Conservation (phyloP, 2,113 vertebrate species). For the Agapornis roseicollis region DNA sequence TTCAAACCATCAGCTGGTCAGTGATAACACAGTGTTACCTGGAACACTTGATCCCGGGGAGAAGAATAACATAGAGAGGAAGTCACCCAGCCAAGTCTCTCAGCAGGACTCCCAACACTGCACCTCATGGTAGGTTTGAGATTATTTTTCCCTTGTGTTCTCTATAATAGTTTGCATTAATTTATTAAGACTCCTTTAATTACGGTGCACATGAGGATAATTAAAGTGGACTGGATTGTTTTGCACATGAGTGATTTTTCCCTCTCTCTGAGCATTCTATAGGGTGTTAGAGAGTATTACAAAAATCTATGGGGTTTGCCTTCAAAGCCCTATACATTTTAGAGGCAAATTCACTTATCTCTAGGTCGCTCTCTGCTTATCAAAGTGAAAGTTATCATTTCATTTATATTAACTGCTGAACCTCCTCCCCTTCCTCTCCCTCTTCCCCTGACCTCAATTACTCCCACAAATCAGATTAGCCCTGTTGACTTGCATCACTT, state of each 20-base stretch:
- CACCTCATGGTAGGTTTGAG: neutral
- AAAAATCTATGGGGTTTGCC: neutral
- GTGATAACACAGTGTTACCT: neutral
- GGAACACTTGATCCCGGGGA: neutral
- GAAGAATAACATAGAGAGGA: neutral
- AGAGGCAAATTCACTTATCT: neutral
- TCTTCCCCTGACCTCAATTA: constrained; percentile 70
- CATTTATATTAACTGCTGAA: constrained; percentile 41
- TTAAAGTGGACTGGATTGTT: neutral
- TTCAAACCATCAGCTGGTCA: neutral
- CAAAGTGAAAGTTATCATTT: constrained; percentile 51
- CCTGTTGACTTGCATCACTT: constrained; percentile 66
- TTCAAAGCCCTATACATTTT: constrained; percentile 15
- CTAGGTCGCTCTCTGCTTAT: constrained; percentile 38
- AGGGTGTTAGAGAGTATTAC: neutral
- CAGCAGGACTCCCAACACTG: neutral
- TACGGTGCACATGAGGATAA: neutral
- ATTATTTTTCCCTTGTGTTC: neutral
- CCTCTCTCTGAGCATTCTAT: neutral
- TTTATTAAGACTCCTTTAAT: constrained; percentile 53
- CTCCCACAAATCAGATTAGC: constrained; percentile 73
- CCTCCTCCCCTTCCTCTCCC: neutral
- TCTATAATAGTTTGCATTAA: neutral
- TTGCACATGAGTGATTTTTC: constrained; percentile 4
- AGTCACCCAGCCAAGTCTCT: neutral